phyloP scores from a whole-genome alignment of 2,113 vertebrate species.

The Athene noctua region DNA sequence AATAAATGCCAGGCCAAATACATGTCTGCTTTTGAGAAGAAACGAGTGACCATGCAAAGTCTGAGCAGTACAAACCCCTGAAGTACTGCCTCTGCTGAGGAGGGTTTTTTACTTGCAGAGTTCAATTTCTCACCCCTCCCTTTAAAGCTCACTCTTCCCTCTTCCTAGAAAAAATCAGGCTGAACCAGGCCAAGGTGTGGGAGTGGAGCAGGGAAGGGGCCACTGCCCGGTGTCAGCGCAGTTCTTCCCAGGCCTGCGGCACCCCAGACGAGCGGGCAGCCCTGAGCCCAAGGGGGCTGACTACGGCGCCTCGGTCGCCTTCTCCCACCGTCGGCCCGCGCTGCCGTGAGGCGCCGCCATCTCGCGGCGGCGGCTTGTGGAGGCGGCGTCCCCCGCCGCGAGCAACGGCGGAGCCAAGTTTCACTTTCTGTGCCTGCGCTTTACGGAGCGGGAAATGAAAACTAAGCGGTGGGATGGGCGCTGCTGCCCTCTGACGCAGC shows the following conservation, averaged over 20 bases:
- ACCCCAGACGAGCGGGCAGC: too few species aligned
- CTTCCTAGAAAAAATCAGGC: neutral
- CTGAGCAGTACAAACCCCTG: neutral
- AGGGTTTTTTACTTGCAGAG: neutral
- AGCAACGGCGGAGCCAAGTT: neutral
- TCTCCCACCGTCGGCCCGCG: fast-evolving
- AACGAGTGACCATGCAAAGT: fast-evolving
- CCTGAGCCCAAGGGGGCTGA: neutral
- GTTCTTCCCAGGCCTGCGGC: neutral
- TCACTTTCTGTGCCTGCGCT: neutral
- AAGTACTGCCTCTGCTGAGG: fast-evolving
- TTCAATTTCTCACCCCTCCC: neutral
- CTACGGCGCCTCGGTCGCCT: fast-evolving
- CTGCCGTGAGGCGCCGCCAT: neutral
- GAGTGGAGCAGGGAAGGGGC: fast-evolving
- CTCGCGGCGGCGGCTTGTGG: neutral
- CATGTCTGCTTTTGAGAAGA: fast-evolving
- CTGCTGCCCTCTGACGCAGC: neutral
- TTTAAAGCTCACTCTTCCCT: neutral
- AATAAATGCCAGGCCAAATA: fast-evolving
- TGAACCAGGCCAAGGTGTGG: fast-evolving
- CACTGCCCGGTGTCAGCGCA: too few species aligned
- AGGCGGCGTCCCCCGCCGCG: too few species aligned
- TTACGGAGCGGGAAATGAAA: conserved; percentile 10
- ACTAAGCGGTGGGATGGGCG: neutral